Evolutionary conservation across 1,140 invertebrate species (phyloP).

Genomic region (Brachionus manjavacas): DNA sequence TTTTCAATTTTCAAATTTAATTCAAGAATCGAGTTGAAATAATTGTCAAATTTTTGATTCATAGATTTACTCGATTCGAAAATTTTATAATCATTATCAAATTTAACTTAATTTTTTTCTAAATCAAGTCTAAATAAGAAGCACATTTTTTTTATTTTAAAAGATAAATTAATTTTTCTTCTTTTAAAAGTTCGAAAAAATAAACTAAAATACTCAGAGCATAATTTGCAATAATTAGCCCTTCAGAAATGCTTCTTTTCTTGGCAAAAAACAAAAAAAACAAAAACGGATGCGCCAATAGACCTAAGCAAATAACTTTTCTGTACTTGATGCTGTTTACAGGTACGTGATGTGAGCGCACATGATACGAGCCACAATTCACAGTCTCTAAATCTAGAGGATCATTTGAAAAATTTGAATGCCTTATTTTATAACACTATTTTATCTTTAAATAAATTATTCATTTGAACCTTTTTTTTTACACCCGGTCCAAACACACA

Average conservation of each 20-base stretch:
- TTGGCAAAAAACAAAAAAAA: too few relatives aligned
- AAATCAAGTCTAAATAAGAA: neutral
- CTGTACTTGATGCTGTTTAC: too few relatives aligned
- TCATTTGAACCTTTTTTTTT: too few relatives aligned
- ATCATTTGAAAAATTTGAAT: too few relatives aligned
- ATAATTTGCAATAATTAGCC: too few relatives aligned
- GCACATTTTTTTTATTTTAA: too few relatives aligned
- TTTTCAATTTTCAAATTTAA: neutral
- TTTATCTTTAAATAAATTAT: neutral
- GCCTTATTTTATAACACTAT: neutral
- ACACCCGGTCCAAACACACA: too few relatives aligned
- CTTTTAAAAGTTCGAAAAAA: neutral
- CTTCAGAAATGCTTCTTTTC: too few relatives aligned
- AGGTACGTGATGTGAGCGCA: neutral
- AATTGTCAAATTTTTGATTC: neutral
- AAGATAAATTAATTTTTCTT: neutral
- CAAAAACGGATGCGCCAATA: too few relatives aligned
- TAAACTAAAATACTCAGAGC: too few relatives aligned
- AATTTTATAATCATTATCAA: neutral
- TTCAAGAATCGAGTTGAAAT: neutral
- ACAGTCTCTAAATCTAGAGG: neutral
- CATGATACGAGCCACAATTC: too few relatives aligned
- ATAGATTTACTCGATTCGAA: conserved; percentile 11
- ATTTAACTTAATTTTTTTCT: neutral
- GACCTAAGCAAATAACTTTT: too few relatives aligned